Percentiles rank a stretch among this genome's conserved stretches.
These are phyloP conservation scores for Choloepus didactylus DNA, from an alignment of 2,797 vertebrate species.

Conservation along the genomic window DNA sequence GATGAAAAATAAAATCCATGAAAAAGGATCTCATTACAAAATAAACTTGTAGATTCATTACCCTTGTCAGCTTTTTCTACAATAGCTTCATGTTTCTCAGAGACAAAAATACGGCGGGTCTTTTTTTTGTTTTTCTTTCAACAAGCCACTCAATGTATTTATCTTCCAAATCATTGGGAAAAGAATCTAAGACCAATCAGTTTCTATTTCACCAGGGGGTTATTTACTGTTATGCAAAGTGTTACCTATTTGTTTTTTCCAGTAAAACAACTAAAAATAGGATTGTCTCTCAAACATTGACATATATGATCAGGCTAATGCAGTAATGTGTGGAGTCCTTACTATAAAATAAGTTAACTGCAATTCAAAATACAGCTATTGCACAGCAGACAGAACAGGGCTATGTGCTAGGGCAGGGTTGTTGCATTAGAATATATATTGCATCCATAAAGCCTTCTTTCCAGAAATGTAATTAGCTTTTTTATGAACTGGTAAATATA, in stretches of 20 bases:
- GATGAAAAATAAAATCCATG: conserved; percentile 79
- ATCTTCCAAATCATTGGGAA: neutral
- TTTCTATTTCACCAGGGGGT: conserved; percentile 73
- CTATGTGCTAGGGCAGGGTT: conserved; percentile 45
- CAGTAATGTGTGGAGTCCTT: conserved; percentile 59
- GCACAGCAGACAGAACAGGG: conserved; percentile 70
- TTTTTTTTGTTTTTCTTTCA: conserved; percentile 36
- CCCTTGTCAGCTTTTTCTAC: conserved; percentile 73
- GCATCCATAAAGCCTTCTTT: conserved; percentile 79
- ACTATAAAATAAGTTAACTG: conserved; percentile 79
- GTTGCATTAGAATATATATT: conserved; percentile 82
- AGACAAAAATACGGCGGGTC: conserved; percentile 3
- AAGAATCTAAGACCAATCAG: neutral
- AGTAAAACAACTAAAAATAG: conserved; percentile 71
- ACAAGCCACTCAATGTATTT: conserved; percentile 24
- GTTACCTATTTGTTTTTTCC: conserved; percentile 63
- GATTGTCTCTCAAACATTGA: conserved; percentile 75
- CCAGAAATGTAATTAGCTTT: conserved; percentile 94
- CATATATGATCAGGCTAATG: conserved; percentile 77
- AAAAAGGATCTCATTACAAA: conserved; percentile 83
- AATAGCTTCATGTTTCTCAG: neutral
- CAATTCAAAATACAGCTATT: conserved; percentile 68
- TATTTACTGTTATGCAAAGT: conserved; percentile 77
- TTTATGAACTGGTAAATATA: conserved; percentile 97
- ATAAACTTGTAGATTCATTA: conserved; percentile 71